These are phyloP conservation scores for Gobiocypris rarus DNA, from an alignment of 2,113 vertebrate species.

Conservation along the genomic window DNA sequence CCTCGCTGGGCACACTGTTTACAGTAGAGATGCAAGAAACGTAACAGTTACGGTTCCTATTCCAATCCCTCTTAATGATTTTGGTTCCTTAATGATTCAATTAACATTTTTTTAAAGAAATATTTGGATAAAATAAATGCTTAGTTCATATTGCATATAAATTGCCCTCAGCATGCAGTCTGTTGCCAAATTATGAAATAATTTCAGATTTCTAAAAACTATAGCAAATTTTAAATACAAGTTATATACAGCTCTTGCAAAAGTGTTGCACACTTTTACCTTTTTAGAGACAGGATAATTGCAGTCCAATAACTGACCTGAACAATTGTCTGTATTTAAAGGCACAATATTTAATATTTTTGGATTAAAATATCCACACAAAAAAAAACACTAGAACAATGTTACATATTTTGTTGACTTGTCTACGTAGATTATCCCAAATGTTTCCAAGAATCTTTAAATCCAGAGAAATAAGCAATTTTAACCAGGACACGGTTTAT, in stretches of 20 bases:
- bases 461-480: too few species aligned
- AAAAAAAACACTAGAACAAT: too few species aligned
- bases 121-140: neutral
- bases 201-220: neutral
- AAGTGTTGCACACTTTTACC: neutral
- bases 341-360: too few species aligned
- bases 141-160: neutral
- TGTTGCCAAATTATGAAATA: neutral
- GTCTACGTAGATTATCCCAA: too few species aligned
- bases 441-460: too few species aligned
- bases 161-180: neutral
- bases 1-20: constrained; percentile 41
- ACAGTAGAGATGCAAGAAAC: neutral
- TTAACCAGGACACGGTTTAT: too few species aligned
- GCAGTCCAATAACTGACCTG: neutral
- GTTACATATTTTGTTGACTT: too few species aligned
- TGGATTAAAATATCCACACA: too few species aligned
- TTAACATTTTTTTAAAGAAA: neutral
- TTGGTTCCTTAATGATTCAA: neutral
- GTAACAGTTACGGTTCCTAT: neutral
- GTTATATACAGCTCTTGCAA: neutral
- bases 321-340: neutral
- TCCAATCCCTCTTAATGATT: neutral
- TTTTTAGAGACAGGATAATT: neutral
- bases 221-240: neutral